phyloP scores from a whole-genome alignment of 2,797 vertebrate genomes.

The Meriones psammophilus region DNA sequence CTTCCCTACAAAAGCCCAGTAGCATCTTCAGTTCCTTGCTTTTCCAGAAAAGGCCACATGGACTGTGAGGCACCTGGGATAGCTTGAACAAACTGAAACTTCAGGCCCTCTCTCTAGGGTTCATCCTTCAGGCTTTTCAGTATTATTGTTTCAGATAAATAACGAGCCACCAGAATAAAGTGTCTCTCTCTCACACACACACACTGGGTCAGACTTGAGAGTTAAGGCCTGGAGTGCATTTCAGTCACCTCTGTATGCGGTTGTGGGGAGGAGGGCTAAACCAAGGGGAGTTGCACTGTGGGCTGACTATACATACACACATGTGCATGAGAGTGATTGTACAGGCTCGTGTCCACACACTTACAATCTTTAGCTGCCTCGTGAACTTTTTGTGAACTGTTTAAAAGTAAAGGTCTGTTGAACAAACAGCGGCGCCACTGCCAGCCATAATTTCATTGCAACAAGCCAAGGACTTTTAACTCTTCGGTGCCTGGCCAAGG shows the following conservation, averaged over 20 bases:
- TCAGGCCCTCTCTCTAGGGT: not conserved
- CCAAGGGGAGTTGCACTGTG: not conserved
- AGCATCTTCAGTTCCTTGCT: not conserved
- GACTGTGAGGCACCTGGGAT: not conserved
- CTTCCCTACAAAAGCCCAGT: not conserved
- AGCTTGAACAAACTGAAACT: not conserved
- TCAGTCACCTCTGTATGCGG: not conserved
- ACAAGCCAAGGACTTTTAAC: conserved; percentile 89
- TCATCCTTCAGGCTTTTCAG: conserved; percentile 16
- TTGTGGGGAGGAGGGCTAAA: not conserved
- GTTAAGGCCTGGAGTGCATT: not conserved
- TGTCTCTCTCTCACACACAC: not conserved
- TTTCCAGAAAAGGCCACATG: conserved; percentile 34
- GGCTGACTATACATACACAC: rapidly evolving
- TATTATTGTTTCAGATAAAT: conserved; percentile 46
- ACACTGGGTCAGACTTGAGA: conserved; percentile 11
- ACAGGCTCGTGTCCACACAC: conserved; percentile 4
- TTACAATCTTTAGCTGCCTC: conserved; percentile 85
- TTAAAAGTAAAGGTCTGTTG: conserved; percentile 90
- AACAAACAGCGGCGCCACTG: conserved; percentile 92
- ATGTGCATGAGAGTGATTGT: not conserved
- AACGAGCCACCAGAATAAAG: not conserved
- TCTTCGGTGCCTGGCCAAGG: conserved; percentile 79
- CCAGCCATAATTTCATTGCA: conserved; percentile 92
- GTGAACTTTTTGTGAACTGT: conserved; percentile 94